phyloP scores from a whole-genome alignment of 2,797 vertebrate genomes.

The Sebastes diploproa region DNA sequence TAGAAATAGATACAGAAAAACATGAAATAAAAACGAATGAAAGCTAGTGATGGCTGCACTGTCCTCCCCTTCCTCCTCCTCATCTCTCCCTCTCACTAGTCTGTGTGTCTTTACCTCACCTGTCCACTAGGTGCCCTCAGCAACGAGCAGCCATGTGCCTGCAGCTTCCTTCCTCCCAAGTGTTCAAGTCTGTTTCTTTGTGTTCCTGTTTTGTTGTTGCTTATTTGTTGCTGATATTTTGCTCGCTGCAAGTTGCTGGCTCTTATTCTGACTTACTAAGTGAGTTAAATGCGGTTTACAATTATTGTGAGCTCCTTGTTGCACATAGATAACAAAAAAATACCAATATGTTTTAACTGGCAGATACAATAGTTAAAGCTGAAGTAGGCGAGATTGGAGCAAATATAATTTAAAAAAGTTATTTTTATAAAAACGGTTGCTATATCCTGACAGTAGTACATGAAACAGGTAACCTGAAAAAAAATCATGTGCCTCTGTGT shows the following conservation, averaged over 20 bases:
- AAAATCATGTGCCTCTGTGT: no score
- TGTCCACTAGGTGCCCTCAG: conserved; percentile 53
- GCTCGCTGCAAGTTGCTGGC: background rate
- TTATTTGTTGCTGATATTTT: background rate
- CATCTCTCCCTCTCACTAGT: background rate
- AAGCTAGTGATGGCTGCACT: background rate
- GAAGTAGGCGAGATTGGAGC: no score
- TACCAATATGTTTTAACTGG: background rate
- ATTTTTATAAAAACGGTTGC: no score
- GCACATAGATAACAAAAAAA: background rate
- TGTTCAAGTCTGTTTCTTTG: background rate
- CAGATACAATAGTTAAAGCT: background rate
- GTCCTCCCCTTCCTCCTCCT: background rate
- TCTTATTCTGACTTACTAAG: background rate
- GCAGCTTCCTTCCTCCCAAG: background rate
- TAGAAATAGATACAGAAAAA: background rate
- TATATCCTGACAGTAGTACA: no score
- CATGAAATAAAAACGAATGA: background rate
- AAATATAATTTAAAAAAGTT: no score
- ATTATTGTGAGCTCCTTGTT: background rate
- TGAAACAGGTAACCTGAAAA: no score
- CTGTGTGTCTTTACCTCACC: conserved; percentile 25
- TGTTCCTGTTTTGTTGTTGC: background rate
- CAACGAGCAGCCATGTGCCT: background rate
- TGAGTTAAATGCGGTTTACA: background rate